Base-by-base conservation (phyloP, 1,140 invertebrate genomes). In the Daktulosphaira vitifoliae region DNA sequence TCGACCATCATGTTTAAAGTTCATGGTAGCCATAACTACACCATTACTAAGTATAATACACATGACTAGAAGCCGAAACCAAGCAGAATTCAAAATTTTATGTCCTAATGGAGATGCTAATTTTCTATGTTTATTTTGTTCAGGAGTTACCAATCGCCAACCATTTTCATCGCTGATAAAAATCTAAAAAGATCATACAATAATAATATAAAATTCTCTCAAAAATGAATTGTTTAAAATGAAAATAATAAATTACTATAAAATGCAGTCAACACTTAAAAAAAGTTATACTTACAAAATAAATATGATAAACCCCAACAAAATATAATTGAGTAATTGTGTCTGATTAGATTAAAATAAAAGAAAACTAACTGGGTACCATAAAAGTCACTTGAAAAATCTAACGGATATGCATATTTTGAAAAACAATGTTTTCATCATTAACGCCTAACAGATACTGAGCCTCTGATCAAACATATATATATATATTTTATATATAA, bases 1-100 rank as follows among this genome's bases (percentile, higher is more conserved):
- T 72, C 86, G 76, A 66, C 87, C 85, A 74, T 96, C 90, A 72
- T 98, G 93, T 74, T 94, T 89, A 75, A 97, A 98, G 67, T 87
- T 85, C 82, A 99, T 91, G n/a, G 90, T 94, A 2, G 96, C 93
- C 8, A 93, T 95, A 7, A 94, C 90, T 37, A 96, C 84, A 9
- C 92, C 95, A 79, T 98, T 98, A 8, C 92, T 89, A 38, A 99
- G 77, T 42, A 99, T 96, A 1, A 96, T 85, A 4, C 88, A 81
- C 86, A 99, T 96, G 0, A 98, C 88, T 39, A 97, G 78, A 68
- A 96, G 84, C 5, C 96, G 88, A 76, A 90, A 91, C 67, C 87
- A 87, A 0, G 95, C 93, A 9, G 91, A 96, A 37, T 90, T 83
- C n/a, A 98, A 78, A 66, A 98, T 85, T 66, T 83, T 82, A 72